These are phyloP conservation scores for Gymnothorax javanicus DNA, from an alignment of 2,797 vertebrate genomes.

Conservation along the genomic window DNA sequence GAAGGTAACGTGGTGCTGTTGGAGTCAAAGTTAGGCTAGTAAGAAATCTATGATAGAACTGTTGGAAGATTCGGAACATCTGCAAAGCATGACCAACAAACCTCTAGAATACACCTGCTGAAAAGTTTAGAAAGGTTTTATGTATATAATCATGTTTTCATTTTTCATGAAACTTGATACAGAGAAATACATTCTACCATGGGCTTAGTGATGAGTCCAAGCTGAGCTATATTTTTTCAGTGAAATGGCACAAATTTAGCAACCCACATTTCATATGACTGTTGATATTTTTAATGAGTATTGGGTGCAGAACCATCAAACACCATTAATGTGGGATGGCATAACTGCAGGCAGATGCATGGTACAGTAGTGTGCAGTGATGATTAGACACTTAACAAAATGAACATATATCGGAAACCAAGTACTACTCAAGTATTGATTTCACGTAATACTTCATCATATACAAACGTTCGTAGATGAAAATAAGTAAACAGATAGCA, in stretches of 20 bases:
- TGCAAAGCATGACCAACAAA: neutral
- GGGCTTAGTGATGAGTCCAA: neutral
- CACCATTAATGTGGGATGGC: no score
- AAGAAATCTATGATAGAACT: neutral
- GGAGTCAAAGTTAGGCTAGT: neutral
- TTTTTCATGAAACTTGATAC: neutral
- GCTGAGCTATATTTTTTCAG: no score
- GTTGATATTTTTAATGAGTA: neutral
- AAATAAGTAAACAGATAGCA: no score
- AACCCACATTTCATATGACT: no score
- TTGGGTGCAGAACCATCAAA: neutral
- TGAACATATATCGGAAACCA: no score
- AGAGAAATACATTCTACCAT: neutral
- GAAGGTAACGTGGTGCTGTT: neutral
- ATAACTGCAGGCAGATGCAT: no score
- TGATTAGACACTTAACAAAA: no score
- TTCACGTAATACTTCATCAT: no score
- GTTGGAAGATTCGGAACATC: neutral
- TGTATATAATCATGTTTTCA: neutral
- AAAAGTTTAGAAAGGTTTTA: neutral
- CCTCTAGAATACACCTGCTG: neutral
- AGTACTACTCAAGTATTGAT: no score
- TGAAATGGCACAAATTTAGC: no score
- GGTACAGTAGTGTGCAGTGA: no score
- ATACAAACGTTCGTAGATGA: no score